A percentile compares a stretch with the other conserved stretches of the same genome.
Evolutionary conservation across 2,113 vertebrate species (phyloP).

Genomic region (Equus przewalskii): DNA sequence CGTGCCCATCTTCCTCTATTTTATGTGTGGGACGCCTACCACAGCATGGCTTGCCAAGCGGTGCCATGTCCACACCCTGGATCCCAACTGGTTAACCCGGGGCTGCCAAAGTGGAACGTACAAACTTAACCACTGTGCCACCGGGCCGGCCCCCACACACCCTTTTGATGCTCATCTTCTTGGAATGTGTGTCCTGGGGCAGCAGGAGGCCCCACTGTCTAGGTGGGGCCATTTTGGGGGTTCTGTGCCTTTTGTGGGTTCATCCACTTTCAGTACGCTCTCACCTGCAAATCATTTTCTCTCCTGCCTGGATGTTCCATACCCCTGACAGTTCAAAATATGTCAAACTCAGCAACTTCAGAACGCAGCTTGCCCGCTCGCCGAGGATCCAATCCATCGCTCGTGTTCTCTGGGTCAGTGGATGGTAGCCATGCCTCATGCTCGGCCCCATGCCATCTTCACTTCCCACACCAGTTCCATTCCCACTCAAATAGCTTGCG

Average conservation of each 20-base stretch:
- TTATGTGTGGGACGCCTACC: too few relatives aligned
- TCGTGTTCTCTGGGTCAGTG: fast-evolving
- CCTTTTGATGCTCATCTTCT: fast-evolving
- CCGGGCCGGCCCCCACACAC: neutral
- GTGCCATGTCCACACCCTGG: too few relatives aligned
- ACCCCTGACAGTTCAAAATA: neutral
- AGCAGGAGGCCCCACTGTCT: neutral
- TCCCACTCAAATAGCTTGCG: neutral
- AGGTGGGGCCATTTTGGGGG: too few relatives aligned
- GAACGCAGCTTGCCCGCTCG: neutral
- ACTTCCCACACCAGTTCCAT: too few relatives aligned
- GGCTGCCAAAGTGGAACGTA: too few relatives aligned
- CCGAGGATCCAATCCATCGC: fast-evolving
- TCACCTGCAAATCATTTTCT: neutral
- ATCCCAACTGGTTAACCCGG: too few relatives aligned
- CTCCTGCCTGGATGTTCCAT: neutral
- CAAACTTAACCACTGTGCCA: too few relatives aligned
- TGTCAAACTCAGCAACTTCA: neutral
- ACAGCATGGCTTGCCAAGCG: too few relatives aligned
- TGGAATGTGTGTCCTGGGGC: neutral
- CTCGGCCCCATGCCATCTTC: neutral
- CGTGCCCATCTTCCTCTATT: too few relatives aligned
- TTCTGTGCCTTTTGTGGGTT: neutral
- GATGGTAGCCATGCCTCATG: too few relatives aligned
- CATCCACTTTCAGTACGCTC: neutral